These are phyloP conservation scores for Dryadula phaetusa DNA, from an alignment of 2,888 invertebrate species.

Conservation along the genomic window DNA sequence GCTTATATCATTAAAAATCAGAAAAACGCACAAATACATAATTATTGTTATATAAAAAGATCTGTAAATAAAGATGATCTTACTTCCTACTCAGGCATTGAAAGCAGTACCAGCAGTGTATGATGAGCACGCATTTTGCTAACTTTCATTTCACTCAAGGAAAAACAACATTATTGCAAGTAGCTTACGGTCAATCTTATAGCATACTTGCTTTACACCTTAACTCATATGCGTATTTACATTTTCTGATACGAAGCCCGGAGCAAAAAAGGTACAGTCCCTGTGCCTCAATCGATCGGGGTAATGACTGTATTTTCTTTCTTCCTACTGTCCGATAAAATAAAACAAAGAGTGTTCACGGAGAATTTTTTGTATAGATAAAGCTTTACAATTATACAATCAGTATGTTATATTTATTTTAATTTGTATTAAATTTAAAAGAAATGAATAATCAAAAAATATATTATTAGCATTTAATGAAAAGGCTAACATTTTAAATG, in stretches of 20 bases:
- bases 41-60: constrained; percentile 25
- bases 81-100: constrained; percentile 74
- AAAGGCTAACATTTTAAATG: constrained; percentile 1
- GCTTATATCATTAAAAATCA: not conserved
- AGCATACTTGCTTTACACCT: constrained; percentile 30
- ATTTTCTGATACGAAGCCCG: constrained; percentile 2
- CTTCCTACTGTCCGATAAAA: constrained; percentile 13
- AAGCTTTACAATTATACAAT: constrained; percentile 12
- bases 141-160: constrained; percentile 80
- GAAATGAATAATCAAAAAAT: constrained; percentile 5
- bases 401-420: not conserved
- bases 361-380: constrained; percentile 22
- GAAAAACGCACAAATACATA: not conserved
- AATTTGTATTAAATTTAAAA: not conserved
- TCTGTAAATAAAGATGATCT: constrained; percentile 47
- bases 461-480: constrained; percentile 1
- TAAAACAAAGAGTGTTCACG: constrained; percentile 22
- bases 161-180: constrained; percentile 73
- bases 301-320: constrained; percentile 28
- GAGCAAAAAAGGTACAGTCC: constrained; percentile 2
- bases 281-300: constrained; percentile 8
- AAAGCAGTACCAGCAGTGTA: constrained; percentile 77
- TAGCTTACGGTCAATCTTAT: constrained; percentile 67
- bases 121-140: constrained; percentile 69
- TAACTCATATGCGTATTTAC: not conserved